Percentiles rank a stretch among this genome's conserved stretches.
These are phyloP conservation scores for Macrostomum lignano DNA, from an alignment of 1,140 invertebrate species.

Conservation along the genomic window DNA sequence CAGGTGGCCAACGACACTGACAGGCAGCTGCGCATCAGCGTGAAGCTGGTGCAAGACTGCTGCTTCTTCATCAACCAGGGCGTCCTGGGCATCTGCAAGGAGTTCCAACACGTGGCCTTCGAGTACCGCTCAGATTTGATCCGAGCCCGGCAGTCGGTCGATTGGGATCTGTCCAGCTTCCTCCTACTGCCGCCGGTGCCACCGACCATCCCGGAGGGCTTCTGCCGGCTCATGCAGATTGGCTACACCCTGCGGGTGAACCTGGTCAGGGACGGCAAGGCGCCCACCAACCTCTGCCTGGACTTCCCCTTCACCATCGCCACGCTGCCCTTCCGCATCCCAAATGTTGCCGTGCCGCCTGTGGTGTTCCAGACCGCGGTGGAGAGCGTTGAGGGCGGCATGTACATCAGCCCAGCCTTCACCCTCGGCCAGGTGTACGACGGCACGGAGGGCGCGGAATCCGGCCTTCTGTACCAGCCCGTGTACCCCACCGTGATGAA, in stretches of 20 bases:
- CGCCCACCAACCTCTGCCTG: slow-evolving; percentile 15
- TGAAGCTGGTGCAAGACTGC: background rate
- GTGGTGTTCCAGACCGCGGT: too few species aligned
- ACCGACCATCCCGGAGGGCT: slow-evolving; percentile 38
- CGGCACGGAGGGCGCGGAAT: slow-evolving; percentile 27
- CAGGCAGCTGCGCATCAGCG: slow-evolving; percentile 3
- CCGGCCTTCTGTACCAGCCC: slow-evolving; percentile 5
- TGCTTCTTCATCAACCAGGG: slow-evolving; percentile 40
- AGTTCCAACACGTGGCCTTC: slow-evolving; percentile 39
- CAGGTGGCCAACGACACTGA: too few species aligned
- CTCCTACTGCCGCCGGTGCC: slow-evolving; percentile 47
- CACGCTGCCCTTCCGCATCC: slow-evolving; percentile 46
- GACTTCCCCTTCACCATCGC: slow-evolving; percentile 52
- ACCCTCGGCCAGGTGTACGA: slow-evolving; percentile 51
- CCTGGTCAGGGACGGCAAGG: slow-evolving; percentile 6
- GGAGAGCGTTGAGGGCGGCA: too few species aligned
- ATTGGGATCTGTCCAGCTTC: slow-evolving; percentile 23
- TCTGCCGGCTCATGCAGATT: slow-evolving; percentile 46
- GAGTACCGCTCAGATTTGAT: too few species aligned
- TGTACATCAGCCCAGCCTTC: slow-evolving; percentile 51
- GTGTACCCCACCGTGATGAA: slow-evolving; percentile 11
- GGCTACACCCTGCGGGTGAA: slow-evolving; percentile 47
- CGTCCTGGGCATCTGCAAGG: slow-evolving; percentile 44
- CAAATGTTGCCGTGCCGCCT: slow-evolving; percentile 37
- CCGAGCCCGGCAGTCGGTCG: too few species aligned